phyloP scores from a whole-genome alignment of 2,113 vertebrate species.

The Mola mola region DNA sequence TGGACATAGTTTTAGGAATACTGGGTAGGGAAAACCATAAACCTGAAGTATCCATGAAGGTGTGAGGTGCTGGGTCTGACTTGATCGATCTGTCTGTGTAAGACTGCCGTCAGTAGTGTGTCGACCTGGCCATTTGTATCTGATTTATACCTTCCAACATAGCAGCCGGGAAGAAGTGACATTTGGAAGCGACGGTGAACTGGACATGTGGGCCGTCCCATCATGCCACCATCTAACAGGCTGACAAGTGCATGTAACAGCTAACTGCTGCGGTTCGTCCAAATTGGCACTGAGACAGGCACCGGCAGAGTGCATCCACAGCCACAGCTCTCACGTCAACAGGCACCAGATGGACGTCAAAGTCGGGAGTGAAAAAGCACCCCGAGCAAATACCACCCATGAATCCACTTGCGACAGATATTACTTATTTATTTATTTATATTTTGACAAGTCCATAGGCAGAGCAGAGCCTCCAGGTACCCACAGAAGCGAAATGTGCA shows the following conservation, averaged over 20 bases:
- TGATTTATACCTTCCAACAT: slow-evolving; percentile 11
- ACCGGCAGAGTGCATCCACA: slow-evolving; percentile 58
- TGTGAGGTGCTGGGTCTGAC: too few species aligned
- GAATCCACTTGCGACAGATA: slow-evolving; percentile 21
- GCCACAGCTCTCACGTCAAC: slow-evolving; percentile 37
- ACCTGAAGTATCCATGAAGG: too few species aligned
- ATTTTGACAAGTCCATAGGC: slow-evolving; percentile 6
- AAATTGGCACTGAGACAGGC: slow-evolving; percentile 42
- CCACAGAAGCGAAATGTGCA: slow-evolving; percentile 24
- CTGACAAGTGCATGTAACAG: slow-evolving; percentile 53
- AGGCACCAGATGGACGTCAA: slow-evolving; percentile 57
- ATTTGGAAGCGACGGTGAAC: slow-evolving; percentile 46
- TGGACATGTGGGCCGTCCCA: slow-evolving; percentile 32
- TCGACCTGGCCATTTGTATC: slow-evolving; percentile 23
- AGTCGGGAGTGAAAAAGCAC: slow-evolving; percentile 24
- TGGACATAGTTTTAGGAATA: too few species aligned
- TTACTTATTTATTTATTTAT: slow-evolving; percentile 21
- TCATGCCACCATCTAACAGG: slow-evolving; percentile 50
- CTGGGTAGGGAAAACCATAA: too few species aligned
- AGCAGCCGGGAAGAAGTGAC: slow-evolving; percentile 37
- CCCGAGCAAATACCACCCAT: slow-evolving; percentile 30
- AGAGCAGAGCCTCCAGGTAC: slow-evolving; percentile 17
- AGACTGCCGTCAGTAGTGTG: too few species aligned
- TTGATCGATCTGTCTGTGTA: too few species aligned
- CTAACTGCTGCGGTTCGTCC: slow-evolving; percentile 44